Conservation (phyloP, 2,113 vertebrate genomes). For the Mormoops blainvillei region DNA sequence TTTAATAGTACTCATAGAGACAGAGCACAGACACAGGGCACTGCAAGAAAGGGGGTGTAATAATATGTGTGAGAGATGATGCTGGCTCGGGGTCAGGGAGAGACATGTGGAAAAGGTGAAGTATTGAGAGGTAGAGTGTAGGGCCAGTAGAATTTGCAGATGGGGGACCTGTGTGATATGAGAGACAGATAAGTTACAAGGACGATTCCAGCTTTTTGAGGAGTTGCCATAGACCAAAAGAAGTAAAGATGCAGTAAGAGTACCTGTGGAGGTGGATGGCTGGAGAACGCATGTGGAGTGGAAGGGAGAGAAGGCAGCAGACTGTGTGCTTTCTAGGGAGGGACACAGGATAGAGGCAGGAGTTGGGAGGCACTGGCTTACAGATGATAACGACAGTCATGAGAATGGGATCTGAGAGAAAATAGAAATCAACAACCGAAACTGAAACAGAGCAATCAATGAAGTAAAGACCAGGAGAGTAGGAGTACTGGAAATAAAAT, state of each 20-base stretch:
- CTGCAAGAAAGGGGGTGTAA: not conserved
- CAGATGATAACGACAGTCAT: not conserved
- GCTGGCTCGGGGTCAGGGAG: too few species aligned
- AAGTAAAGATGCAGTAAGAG: not conserved
- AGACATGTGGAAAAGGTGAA: not conserved
- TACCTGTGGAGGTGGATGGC: not conserved
- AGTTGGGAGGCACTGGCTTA: not conserved
- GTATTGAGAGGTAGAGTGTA: not conserved
- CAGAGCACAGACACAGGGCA: not conserved
- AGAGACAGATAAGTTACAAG: not conserved
- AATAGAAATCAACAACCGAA: not conserved
- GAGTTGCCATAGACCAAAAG: not conserved
- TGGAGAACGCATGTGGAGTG: not conserved
- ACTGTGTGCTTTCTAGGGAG: not conserved
- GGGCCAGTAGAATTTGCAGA: not conserved
- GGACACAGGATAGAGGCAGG: not conserved
- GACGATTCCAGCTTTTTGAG: not conserved
- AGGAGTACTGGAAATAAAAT: not conserved
- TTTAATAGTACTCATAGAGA: not conserved
- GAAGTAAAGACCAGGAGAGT: not conserved
- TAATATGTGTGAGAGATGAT: not conserved
- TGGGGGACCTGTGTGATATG: not conserved
- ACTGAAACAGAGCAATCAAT: not conserved
- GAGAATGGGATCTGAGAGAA: not conserved
- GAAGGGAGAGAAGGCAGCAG: not conserved